These are phyloP conservation scores for Amphiprion ocellaris DNA, from an alignment of 2,113 vertebrate genomes.

Conservation along the genomic window DNA sequence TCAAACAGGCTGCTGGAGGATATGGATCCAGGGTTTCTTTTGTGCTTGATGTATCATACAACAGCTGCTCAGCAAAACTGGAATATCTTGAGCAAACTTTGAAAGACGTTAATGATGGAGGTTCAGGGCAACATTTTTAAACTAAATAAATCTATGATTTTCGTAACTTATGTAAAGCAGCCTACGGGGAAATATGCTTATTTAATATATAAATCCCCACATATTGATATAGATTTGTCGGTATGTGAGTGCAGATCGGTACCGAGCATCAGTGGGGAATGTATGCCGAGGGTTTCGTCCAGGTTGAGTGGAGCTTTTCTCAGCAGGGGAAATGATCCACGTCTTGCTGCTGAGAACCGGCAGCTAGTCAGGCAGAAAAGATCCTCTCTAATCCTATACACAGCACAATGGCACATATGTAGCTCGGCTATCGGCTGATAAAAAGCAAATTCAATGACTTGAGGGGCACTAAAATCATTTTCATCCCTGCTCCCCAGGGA, in stretches of 20 bases:
- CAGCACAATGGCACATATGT: slow-evolving; percentile 70
- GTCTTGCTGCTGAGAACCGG: slow-evolving; percentile 62
- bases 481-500: slow-evolving; percentile 58
- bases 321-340: slow-evolving; percentile 71
- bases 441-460: slow-evolving; percentile 75
- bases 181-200: slow-evolving; percentile 31
- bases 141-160: slow-evolving; percentile 11
- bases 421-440: slow-evolving; percentile 64
- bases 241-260: slow-evolving; percentile 49
- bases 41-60: slow-evolving; percentile 49
- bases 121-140: slow-evolving; percentile 12
- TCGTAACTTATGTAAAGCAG: slow-evolving; percentile 11
- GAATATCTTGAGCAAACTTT: slow-evolving; percentile 32
- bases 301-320: slow-evolving; percentile 48
- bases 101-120: neutral
- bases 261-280: slow-evolving; percentile 30
- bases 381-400: slow-evolving; percentile 72
- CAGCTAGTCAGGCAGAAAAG: slow-evolving; percentile 77
- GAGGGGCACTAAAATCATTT: slow-evolving; percentile 74
- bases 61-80: slow-evolving; percentile 40
- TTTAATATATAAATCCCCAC: slow-evolving; percentile 30
- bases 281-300: slow-evolving; percentile 44
- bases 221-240: slow-evolving; percentile 50
- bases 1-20: slow-evolving; percentile 27
- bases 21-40: neutral